These are phyloP conservation scores for Caenorhabditis parvicauda DNA, from an alignment of 2,888 invertebrate species.

Conservation along the genomic window DNA sequence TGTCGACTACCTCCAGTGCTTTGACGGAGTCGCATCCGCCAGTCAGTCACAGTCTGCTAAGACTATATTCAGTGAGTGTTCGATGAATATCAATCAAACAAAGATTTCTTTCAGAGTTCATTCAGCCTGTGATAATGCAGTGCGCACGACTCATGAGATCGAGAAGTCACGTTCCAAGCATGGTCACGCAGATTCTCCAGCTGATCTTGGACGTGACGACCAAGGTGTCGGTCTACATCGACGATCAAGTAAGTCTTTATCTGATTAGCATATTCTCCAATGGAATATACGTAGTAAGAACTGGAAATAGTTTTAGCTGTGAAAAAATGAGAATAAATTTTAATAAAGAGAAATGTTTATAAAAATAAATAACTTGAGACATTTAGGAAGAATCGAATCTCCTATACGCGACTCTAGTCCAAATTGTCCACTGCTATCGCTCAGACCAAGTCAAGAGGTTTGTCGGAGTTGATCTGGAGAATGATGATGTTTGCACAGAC, in stretches of 20 bases:
- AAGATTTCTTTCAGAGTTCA: conserved; percentile 35
- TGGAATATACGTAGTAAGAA: background rate
- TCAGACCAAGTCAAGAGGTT: conserved; percentile 27
- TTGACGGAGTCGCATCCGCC: conserved; percentile 72
- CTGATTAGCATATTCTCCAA: background rate
- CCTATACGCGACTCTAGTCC: conserved; percentile 28
- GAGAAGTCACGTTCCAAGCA: conserved; percentile 31
- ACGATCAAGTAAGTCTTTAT: conserved; percentile 22
- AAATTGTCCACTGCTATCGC: conserved; percentile 34
- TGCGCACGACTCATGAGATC: conserved; percentile 35
- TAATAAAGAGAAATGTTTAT: background rate
- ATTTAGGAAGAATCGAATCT: conserved; percentile 27
- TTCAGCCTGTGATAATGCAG: conserved; percentile 40
- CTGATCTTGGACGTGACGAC: conserved; percentile 46
- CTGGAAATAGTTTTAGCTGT: too few species aligned
- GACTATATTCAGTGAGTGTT: conserved; percentile 67
- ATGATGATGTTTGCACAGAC: conserved; percentile 40
- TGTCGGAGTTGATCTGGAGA: too few species aligned
- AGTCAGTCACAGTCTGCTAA: conserved; percentile 66
- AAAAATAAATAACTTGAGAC: too few species aligned
- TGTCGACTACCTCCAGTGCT: conserved; percentile 73
- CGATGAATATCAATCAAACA: background rate
- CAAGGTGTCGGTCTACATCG: conserved; percentile 43
- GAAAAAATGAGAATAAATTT: background rate
- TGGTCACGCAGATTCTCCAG: conserved; percentile 48